Base-by-base conservation (phyloP, 2,113 vertebrate species). In the Sinocyclocheilus anophthalmus region DNA sequence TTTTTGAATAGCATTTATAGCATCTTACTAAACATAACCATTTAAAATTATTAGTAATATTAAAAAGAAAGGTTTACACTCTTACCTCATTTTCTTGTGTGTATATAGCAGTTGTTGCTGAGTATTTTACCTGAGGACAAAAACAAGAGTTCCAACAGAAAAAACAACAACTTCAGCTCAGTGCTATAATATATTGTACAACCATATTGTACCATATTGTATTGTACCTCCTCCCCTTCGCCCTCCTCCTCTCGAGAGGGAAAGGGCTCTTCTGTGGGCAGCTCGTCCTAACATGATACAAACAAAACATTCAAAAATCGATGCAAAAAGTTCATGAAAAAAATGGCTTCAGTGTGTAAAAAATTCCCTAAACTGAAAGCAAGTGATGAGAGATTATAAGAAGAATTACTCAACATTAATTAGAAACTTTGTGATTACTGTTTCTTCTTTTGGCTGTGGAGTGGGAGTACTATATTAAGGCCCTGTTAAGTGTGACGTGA, bases 281-380 rank as follows among this genome's bases (percentile, higher is more conserved):
- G 13, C 65, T 94, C 88, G 55, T 92, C 93, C 93, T 94, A 84
- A 88, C 76, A 14, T 7, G 37, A 57, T 9, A 63, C 48, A 84
- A 48, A 81, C 1, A 30, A 55, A 77, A 18, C 50, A 6, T 12
- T 24, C 65, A 80, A 24, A 50, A 86, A 18, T 24, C 33, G 11
- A 20, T 3, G 42, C 50, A 9, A 83, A 33, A 83, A n/a, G 24
- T 70, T 70, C 4, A 82, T 45, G 3, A 61, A 59, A 76, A 84
- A 67, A 30, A 50, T 1, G 18, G 33, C 37, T 22, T 22, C 69
- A 16, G 16, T 63, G 20, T 53, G 45, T 18, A 20, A 72, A 61
- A 69, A 2, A n/a, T 5, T n/a, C 57, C 57, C 22, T 48, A 16
- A 42, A 80, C 73, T 50, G 76, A 77, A 63, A 81, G 61, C 7